Conservation (phyloP, 2,797 vertebrate species). For the Hirundo rustica region DNA sequence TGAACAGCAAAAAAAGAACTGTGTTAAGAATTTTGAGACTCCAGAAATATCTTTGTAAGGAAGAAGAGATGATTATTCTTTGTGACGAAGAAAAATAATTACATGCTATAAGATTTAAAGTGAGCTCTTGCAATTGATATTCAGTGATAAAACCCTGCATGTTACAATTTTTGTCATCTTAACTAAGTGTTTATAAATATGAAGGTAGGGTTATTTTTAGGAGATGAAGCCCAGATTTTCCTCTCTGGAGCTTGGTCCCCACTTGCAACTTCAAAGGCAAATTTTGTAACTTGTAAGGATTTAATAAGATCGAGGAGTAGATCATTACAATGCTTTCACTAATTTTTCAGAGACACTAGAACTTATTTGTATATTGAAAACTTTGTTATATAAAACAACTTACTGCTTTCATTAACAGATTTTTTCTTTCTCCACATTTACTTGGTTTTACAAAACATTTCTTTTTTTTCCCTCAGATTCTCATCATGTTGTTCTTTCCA, state of each 20-base stretch:
- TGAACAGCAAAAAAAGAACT: neutral
- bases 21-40: neutral
- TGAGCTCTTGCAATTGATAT: neutral
- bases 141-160: neutral
- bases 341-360: constrained; percentile 2
- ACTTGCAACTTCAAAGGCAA: neutral
- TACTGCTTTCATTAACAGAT: neutral
- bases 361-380: constrained; percentile 28
- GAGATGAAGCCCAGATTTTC: constrained; percentile 2
- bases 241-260: neutral
- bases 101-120: neutral
- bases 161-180: neutral
- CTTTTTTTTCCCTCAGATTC: neutral
- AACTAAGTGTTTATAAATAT: constrained; percentile 5
- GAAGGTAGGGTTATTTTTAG: neutral
- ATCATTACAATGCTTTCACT: neutral
- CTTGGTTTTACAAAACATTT: constrained; percentile 50
- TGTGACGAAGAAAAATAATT: neutral
- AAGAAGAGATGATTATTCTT: neutral
- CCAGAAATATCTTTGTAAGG: neutral
- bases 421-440: constrained; percentile 49
- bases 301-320: neutral
- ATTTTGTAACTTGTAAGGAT: neutral
- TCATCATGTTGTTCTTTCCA: constrained; percentile 18
- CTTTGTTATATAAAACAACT: neutral